Evolutionary conservation across 1,140 invertebrate genomes (phyloP), one percentile per base, ranked within the genome.

Genomic region (Idris sp.): DNA sequence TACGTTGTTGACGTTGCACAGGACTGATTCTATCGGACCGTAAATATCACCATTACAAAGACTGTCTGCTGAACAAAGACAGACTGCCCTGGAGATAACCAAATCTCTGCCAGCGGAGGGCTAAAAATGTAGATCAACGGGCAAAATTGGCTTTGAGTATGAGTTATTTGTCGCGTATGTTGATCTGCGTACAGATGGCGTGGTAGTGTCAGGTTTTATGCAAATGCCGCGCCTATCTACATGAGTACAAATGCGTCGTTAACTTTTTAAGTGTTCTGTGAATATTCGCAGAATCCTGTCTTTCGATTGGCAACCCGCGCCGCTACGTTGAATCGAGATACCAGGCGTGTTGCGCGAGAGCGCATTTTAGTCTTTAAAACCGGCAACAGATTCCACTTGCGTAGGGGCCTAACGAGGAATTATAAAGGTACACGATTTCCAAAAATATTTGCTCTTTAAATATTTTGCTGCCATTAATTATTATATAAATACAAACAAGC

Each of bases 11-110:
- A 81, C 77, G 78, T 82, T 76, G 79, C 74, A 77, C 77, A 74
- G 76, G 77, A 76, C 79, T 79, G 83, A 85, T 86, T 86, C 84
- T 84, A 84, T 86, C 84, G 79, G 80, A 82, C 79, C 83, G 82
- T 85, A 84, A 86, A 85, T 85, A 85, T 85, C 80, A 83, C 76
- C 82, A 78, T 83, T 80, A 79, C 81, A 83, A 72, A 53, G 59
- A 48, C 54, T 51, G 73, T 78, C 76, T 75, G 78, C 80, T 56
- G 46, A 16, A 48, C 38, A 31, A 28, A 31, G 56, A 53, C 16
- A 10, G 14, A 28, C n/a, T n/a, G n/a, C n/a, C n/a, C n/a, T 16
- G 9, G 9, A 10, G 25, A 28, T 14, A 26, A 28, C 26, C 26
- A 28, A 28, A 28, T n/a, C n/a, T n/a, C n/a, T n/a, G n/a, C n/a